Conservation (phyloP, 92 coral and sea anemone genomes). For the Parazoanthus swiftii region DNA sequence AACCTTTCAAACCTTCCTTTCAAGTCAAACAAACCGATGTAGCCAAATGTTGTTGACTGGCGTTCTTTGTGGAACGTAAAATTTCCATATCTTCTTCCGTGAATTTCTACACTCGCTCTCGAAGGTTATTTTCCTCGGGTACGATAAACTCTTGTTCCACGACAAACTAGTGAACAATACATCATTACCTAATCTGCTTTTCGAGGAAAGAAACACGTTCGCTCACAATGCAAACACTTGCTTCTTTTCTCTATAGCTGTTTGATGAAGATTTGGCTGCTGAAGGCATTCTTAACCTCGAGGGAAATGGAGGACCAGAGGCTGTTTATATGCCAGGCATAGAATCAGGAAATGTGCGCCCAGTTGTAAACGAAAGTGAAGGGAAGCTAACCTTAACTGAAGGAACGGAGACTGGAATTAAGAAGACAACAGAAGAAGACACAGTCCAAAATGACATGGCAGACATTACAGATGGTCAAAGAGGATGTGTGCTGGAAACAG, state of each 20-base stretch:
- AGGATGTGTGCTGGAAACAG: not conserved
- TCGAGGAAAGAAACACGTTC: not conserved
- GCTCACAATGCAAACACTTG: no score
- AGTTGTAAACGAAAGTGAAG: not conserved
- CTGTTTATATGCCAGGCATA: not conserved
- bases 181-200: no score
- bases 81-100: not conserved
- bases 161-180: not conserved
- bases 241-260: not conserved
- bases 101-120: not conserved
- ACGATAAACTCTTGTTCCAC: not conserved
- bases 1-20: no score
- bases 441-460: no score
- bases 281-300: not conserved
- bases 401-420: not conserved
- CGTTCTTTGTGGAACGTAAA: not conserved
- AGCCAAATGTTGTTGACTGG: no score
- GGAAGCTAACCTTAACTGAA: not conserved
- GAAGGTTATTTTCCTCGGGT: not conserved
- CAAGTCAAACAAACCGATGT: no score
- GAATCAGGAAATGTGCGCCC: not conserved
- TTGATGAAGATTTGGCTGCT: not conserved
- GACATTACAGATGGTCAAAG: no score
- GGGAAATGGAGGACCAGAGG: not conserved
- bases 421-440: not conserved